phyloP scores from a whole-genome alignment of 2,888 invertebrate genomes.

The Dryobota labecula region DNA sequence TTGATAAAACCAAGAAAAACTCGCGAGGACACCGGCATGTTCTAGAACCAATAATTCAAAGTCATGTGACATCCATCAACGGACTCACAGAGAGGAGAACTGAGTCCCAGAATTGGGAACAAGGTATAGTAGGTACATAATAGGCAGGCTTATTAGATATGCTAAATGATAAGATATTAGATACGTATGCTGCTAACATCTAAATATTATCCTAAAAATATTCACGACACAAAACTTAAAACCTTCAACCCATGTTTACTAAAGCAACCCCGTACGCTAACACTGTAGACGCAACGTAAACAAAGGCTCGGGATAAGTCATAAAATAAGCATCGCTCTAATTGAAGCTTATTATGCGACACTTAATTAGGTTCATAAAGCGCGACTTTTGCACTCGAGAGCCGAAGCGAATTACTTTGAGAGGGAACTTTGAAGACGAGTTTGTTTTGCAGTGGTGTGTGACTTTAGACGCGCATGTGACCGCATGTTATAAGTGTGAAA shows the following conservation, averaged over 20 bases:
- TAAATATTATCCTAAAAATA: background rate
- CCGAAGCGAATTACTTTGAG: constrained; percentile 66
- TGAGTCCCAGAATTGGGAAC: background rate
- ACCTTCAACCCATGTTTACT: constrained; percentile 18
- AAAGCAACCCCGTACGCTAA: constrained; percentile 27
- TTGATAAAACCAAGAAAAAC: background rate
- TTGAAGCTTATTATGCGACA: constrained; percentile 73
- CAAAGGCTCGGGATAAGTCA: constrained; percentile 64
- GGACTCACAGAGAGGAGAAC: no score
- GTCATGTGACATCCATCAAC: background rate
- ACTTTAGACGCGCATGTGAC: constrained; percentile 34
- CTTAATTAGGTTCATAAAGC: constrained; percentile 73
- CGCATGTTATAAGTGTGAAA: background rate
- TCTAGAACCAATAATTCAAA: background rate
- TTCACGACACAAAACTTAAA: background rate
- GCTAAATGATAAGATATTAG: background rate
- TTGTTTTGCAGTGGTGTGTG: constrained; percentile 55
- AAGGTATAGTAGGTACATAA: background rate
- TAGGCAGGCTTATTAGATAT: background rate
- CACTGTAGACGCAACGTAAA: constrained; percentile 57
- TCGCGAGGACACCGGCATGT: background rate
- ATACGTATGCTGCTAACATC: background rate
- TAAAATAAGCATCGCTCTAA: constrained; percentile 69
- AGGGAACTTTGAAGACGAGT: constrained; percentile 62
- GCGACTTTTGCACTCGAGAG: constrained; percentile 70